Evolutionary conservation across 2,797 vertebrate species (phyloP), one percentile per base, ranked within the genome.

Genomic region (Sardinella longiceps): DNA sequence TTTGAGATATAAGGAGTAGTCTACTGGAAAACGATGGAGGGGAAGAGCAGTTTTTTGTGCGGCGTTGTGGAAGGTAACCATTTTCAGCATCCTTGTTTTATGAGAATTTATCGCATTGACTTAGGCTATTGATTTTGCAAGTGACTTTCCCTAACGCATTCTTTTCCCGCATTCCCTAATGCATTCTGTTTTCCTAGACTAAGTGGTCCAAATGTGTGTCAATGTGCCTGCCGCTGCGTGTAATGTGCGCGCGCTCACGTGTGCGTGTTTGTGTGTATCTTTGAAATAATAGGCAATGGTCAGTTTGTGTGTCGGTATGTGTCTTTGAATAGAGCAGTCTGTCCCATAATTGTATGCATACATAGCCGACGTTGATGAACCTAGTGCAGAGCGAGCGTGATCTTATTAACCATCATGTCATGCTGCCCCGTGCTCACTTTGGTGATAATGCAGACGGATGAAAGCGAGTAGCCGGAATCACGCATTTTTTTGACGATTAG

Each of bases 31-130:
- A 80, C 56, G 56, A 96, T 96, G 95, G 95, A 96, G 90, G 89
- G 88, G 83, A 92, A 88, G 86, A 87, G 70, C 81, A 92, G 85
- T 90, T 96, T 96, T 87, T 89, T 95, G 87, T 96, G 95, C 77
- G 95, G 96, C 81, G 95, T 96, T 88, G 95, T 96, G 90, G 96
- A 96, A 93, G 96, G 95, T 95, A 93, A 93, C 51, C 4, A 88
- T 82, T 45, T 82, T 46, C 46, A 85, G 81, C 56, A 80, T 77
- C 37, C 70, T 60, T 60, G 7, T 43, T 39, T 20, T 43, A 39
- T 39, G 7, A 37, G 33, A 39, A 37, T 74, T 43, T 39, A 77
- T 39, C 43, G 33, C 70, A 77, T 20, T 18, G 18, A 9, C 33
- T 74, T 20, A 37, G 37, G 28, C 5, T 23, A 43, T 74, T 9